A percentile compares a stretch with the other conserved stretches of the same genome.
Evolutionary conservation across 2,797 vertebrate genomes (phyloP).

Genomic region (Lagodon rhomboides): DNA sequence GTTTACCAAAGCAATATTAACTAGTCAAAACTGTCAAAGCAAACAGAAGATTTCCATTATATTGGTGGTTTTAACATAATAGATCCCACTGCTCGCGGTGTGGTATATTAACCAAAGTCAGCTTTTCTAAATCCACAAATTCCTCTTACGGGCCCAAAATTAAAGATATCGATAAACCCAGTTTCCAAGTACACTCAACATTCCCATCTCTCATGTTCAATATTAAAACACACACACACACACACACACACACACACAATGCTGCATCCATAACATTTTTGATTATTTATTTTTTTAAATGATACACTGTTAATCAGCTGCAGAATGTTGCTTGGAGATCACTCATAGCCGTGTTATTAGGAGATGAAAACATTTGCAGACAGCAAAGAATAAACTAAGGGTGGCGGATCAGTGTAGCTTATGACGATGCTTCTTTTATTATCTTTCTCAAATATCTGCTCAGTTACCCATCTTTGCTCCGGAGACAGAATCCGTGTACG

Average conservation of each 20-base stretch:
- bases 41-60: not conserved
- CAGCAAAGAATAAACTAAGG: not conserved
- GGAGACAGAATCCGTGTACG: not conserved
- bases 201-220: not conserved
- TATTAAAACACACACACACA: not conserved
- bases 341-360: not conserved
- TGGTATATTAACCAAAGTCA: not conserved
- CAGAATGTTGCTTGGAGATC: not conserved
- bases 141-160: not conserved
- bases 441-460: slow-evolving; percentile 10
- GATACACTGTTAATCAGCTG: not conserved
- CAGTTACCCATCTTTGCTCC: not conserved
- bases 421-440: not conserved
- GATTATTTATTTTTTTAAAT: not conserved
- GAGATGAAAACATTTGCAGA: not conserved
- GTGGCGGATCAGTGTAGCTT: not conserved
- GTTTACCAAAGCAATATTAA: not conserved
- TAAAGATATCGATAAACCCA: not conserved
- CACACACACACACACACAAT: not conserved
- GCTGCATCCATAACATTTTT: no score
- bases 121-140: not conserved
- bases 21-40: not conserved
- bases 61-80: no score
- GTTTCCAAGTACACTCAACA: not conserved
- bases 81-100: not conserved